Base-by-base conservation (phyloP, 2,113 vertebrate genomes). In the Centropus bengalensis region DNA sequence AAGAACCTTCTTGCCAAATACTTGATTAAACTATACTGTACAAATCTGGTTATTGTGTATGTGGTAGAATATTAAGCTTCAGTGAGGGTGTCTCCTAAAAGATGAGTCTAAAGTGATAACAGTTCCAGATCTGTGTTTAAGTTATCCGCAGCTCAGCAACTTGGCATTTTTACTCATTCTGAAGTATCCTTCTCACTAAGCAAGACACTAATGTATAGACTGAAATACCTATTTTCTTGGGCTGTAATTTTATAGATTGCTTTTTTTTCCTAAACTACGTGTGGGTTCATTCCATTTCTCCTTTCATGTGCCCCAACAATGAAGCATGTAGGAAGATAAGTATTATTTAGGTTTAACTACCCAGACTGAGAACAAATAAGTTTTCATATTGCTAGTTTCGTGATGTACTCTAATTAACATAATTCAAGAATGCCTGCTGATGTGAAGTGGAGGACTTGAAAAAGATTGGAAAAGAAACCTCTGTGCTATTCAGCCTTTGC, bases 401-500 rank as follows among this genome's bases (percentile, higher is more conserved):
- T 67, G 55, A 36, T 38, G 21, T 81, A 77, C 36, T 80, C 62
- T 94, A 92, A 95, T 89, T 94, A 95, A 74, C 20, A 75, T 69
- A 20, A 22, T 94, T 85, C 82, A 68, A 17, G 67, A 67, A 30
- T 26, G 38, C 42, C 40, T 8, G 8, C 26, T 5, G 12, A 64
- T 44, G 23, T 75, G 62, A 64, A 64, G 58, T 62, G n/a, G 38
- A 73, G 56, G 58, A 82, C 70, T 89, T 80, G 60, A 80, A 94
- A 89, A 88, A 88, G 86, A 96, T 92, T 80, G 90, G 68, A 32
- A 82, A 88, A 90, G 45, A 95, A 95, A 71, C 54, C 66, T 95
- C 26, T 33, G 24, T 66, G 40, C 62, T 89, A 49, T 86, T 96
- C 58, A 89, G 66, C 55, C 56, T 92, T 77, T 89, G 75, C 83